Evolutionary conservation across 2,888 invertebrate genomes (phyloP).

Genomic region (Pseudeuparius sepicola): DNA sequence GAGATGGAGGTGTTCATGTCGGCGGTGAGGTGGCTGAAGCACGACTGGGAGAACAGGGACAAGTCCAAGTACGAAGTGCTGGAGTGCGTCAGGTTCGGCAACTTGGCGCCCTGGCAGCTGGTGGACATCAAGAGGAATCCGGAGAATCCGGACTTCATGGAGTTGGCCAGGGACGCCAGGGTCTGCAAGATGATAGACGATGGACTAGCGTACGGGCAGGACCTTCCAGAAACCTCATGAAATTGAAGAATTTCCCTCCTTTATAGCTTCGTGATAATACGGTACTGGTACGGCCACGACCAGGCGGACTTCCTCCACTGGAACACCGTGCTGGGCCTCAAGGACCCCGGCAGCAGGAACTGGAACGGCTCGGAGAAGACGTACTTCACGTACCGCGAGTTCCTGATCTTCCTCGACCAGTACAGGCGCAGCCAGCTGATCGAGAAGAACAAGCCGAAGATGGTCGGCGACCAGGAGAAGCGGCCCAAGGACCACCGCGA

Average conservation of each 20-base stretch:
- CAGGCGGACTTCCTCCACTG: slow-evolving; percentile 62
- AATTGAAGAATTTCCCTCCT: neutral
- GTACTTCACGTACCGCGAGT: slow-evolving; percentile 60
- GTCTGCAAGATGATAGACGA: slow-evolving; percentile 72
- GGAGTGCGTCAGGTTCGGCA: slow-evolving; percentile 64
- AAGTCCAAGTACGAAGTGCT: slow-evolving; percentile 50
- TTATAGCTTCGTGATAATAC: slow-evolving; percentile 62
- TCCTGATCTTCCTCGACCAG: slow-evolving; percentile 54
- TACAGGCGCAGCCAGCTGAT: slow-evolving; percentile 44
- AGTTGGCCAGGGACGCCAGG: slow-evolving; percentile 54
- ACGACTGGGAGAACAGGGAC: slow-evolving; percentile 56
- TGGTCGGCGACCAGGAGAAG: slow-evolving; percentile 27
- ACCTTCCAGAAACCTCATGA: neutral
- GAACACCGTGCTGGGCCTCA: slow-evolving; percentile 57
- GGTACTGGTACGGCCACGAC: slow-evolving; percentile 65
- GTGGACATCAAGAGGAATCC: slow-evolving; percentile 67
- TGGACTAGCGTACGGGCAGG: slow-evolving; percentile 57
- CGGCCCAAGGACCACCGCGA: slow-evolving; percentile 11
- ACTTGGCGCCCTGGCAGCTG: slow-evolving; percentile 71
- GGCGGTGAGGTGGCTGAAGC: slow-evolving; percentile 67
- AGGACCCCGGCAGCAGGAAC: slow-evolving; percentile 62
- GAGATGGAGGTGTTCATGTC: slow-evolving; percentile 74
- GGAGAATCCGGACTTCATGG: slow-evolving; percentile 60
- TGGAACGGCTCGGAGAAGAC: slow-evolving; percentile 60
- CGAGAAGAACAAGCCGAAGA: slow-evolving; percentile 36